Evolutionary conservation across 2,888 invertebrate species (phyloP).

Genomic region (Eupithecia subumbrata): DNA sequence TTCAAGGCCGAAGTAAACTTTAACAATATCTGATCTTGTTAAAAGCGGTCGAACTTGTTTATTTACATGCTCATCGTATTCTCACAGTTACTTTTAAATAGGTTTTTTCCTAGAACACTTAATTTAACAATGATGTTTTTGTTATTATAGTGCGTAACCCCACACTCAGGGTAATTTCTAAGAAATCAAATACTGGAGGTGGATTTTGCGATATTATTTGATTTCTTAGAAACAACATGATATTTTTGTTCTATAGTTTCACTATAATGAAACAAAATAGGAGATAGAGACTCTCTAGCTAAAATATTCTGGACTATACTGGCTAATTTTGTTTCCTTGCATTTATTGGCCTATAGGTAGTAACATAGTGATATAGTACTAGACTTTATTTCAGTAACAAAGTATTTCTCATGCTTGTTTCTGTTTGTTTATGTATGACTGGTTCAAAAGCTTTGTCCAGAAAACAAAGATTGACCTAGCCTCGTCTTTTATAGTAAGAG

Average conservation of each 20-base stretch:
- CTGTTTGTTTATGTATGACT: not conserved
- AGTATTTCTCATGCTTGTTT: not conserved
- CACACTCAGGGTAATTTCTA: too few relatives aligned
- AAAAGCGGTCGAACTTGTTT: not conserved
- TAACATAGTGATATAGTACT: too few relatives aligned
- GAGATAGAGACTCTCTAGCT: not conserved
- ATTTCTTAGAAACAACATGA: too few relatives aligned
- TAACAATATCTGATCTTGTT: not conserved
- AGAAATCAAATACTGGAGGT: too few relatives aligned
- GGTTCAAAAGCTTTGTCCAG: not conserved
- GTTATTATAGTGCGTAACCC: too few relatives aligned
- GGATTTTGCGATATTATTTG: too few relatives aligned
- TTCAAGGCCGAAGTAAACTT: slow-evolving; percentile 16
- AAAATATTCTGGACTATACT: not conserved
- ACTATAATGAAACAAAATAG: too few relatives aligned
- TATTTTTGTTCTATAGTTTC: too few relatives aligned
- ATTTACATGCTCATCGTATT: not conserved
- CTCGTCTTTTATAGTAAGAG: not conserved
- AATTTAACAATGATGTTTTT: too few relatives aligned
- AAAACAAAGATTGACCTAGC: not conserved
- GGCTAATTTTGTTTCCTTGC: not conserved
- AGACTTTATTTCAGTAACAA: not conserved
- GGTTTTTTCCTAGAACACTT: not conserved
- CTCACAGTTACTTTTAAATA: not conserved
- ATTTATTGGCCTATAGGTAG: too few relatives aligned